Base-by-base conservation (phyloP, 2,113 vertebrate genomes). In the Dryoscopus gambensis region DNA sequence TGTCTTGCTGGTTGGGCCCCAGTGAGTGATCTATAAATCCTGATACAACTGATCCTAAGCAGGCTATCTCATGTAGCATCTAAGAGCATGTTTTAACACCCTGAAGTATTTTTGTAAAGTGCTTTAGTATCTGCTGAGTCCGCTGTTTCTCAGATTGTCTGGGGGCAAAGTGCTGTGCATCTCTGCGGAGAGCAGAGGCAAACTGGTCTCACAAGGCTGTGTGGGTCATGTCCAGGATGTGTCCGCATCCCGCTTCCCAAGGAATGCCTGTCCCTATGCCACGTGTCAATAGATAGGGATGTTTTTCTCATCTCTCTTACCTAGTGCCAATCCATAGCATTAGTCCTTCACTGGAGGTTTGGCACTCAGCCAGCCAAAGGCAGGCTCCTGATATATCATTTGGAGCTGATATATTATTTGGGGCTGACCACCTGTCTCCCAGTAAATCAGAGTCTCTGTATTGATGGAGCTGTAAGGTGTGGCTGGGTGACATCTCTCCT, bases 41-140 rank as follows among this genome's bases (percentile, higher is more conserved):
- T 59, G 47, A 85, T 96, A 88, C 40, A 83, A 53, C n/a, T 83
- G 59, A 92, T 83, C 47, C 4, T 22, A 39, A 77, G 31, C 37
- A 73, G 33, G 16, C 30, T 92, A 78, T 92, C 75, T 67, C 24
- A 6, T 21, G 21, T 50, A 33, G 37, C n/a, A 62, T 86, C 83
- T 67, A 28, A 55, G 42, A 77, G 5, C 30, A 6, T 59, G 42
- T 77, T 33, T 73, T 65, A 77, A 33, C 52, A 52, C 25, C 70
- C 63, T 86, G 20, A 83, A 65, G 17, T 83, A 27, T 85, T 83
- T 60, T 42, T 4, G 1, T 33, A 27, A 88, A 84, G 42, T 44
- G 24, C 76, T 92, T 69, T 49, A 86, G 31, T 47, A 49, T 86
- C 95, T 57, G 71, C 84, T 95, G 76, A 40, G 84, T 71, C 76